Base-by-base conservation (phyloP, 2,113 vertebrate species). In the Caretta caretta region DNA sequence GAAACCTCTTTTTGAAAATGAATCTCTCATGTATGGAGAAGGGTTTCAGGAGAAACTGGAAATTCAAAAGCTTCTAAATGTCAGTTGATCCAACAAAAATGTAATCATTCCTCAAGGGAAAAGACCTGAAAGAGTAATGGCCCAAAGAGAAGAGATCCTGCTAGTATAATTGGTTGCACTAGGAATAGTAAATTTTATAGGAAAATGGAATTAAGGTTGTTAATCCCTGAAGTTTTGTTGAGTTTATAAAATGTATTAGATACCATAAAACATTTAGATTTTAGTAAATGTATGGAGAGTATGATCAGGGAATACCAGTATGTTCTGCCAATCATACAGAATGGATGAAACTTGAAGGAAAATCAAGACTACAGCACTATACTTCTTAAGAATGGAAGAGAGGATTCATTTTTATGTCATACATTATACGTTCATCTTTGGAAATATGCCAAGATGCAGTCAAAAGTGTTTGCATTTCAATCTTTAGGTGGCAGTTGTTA, bases 31-130 rank as follows among this genome's bases (percentile, higher is more conserved):
- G 20, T 22, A 38, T 75, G 84, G 72, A 92, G 90, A 56, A 72
- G 25, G 53, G 85, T 88, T 90, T 89, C 90, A 80, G 8, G 76
- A 95, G 89, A 94, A 95, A 94, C 88, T 25, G 11, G 49, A 90
- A 87, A 95, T 92, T 93, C 80, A 90, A 94, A 95, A 91, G 49
- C 80, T 91, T 94, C 22, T 6, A 27, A 75, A 49, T 59, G 29
- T 42, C 54, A 92, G 86, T 25, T 78, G 59, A 96, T 88, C 86
- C 83, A 95, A 89, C 49, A 96, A 91, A 97, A 94, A 90, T 49
- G 27, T 54, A 90, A 96, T 93, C 81, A 90, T 38, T 83, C 78
- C 89, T 54, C 75, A 92, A 87, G 81, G 12, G 48, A 94, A 89
- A 94, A 87, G 48, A 93, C 13, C 51, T 24, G 1, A 93, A 84